These are phyloP conservation scores for Alectura lathami DNA, from an alignment of 2,113 vertebrate genomes.

Conservation along the genomic window DNA sequence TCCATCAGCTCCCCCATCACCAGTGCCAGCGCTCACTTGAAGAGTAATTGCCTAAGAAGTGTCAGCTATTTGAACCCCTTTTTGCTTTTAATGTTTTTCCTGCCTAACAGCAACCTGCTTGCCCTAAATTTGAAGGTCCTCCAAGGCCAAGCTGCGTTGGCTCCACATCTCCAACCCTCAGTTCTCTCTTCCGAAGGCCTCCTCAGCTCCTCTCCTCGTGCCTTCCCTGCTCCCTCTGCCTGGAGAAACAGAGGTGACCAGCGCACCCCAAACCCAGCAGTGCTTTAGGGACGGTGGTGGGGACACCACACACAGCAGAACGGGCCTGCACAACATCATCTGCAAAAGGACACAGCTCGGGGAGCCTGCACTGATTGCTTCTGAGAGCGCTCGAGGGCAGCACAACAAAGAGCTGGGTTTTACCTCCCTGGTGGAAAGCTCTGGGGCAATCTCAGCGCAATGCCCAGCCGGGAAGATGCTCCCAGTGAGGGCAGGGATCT, in stretches of 20 bases:
- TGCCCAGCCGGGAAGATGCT: neutral
- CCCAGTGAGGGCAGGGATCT: neutral
- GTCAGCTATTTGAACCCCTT: neutral
- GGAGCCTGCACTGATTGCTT: neutral
- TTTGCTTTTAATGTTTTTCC: neutral
- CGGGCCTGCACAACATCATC: neutral
- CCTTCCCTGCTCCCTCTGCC: neutral
- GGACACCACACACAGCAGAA: neutral
- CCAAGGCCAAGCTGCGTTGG: neutral
- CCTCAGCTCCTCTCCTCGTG: neutral
- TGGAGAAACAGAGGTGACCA: neutral
- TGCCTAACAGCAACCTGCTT: neutral
- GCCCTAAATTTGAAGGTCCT: neutral
- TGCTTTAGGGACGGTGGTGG: neutral
- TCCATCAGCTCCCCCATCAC: neutral
- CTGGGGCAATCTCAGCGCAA: neutral
- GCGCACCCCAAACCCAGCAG: rapidly evolving
- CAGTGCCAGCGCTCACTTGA: rapidly evolving
- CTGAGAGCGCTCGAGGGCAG: neutral
- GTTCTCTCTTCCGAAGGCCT: neutral
- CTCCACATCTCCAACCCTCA: neutral
- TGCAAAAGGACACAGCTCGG: neutral
- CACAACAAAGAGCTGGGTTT: neutral
- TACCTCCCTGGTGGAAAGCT: no score
- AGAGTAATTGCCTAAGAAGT: neutral